Evolutionary conservation across 2,888 invertebrate genomes (phyloP), one percentile per base, ranked within the genome.

Genomic region (Amblyteles armatorius): DNA sequence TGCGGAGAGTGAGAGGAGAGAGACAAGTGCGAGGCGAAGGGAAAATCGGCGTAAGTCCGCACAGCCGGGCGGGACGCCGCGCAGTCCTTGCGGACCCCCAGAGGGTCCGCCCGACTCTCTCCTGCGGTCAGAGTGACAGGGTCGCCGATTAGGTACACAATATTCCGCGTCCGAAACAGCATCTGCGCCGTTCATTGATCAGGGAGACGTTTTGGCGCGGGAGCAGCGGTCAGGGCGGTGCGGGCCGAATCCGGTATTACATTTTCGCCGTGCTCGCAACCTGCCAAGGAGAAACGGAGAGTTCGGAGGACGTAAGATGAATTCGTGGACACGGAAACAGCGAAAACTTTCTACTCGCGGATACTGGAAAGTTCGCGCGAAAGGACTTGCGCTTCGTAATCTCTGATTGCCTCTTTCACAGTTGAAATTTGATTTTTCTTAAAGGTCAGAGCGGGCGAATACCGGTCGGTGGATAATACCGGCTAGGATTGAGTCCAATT

Each of bases 161-260:
- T 93, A 93, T 92, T 93, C 91, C 87, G 90, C 90, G 91, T 91
- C 90, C 90, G 88, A 91, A 91, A 89, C 91, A 91, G 91, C 93
- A 93, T 93, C 93, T 94, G 92, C 92, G 91, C 90, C 92, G 91
- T 92, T 92, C 93, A 92, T 93, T 93, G 93, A 93, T 93, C 93
- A 92, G 89, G 87, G 40, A 50, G 77, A 44, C 73, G 60, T 73
- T 60, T 76, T 65, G 48, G 33, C 74, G 50, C 72, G 60, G 50
- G 40, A 40, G 1, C 16, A 60, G 33, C 26, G 48, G 44, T 60
- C 65, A 40, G 55, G 44, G 33, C 55, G 57, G 57, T 60, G 77
- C 40, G 40, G 40, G 40, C 11, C 40, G 68, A 52, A 76, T 63
- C 57, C 29, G 36, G 60, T 55, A 82, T 82, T 65, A 52, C 50